Percentiles rank a stretch among this genome's conserved stretches.
phyloP scores from a whole-genome alignment of 2,797 vertebrate species.

The Decapterus maruadsi region DNA sequence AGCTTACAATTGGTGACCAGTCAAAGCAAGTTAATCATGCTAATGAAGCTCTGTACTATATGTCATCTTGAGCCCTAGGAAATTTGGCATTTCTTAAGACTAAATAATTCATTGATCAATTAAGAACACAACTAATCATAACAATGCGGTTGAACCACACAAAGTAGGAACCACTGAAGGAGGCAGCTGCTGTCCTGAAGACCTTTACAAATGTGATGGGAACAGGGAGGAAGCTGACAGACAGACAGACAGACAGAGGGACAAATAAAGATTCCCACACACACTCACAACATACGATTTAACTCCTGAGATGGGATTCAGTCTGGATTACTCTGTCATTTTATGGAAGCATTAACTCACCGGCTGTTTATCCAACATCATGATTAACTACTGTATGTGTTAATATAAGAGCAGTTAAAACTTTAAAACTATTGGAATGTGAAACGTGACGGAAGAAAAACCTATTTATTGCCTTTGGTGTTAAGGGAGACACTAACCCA shows the following conservation, averaged over 20 bases:
- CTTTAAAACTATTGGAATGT: not conserved
- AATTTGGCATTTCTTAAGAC: too few species aligned
- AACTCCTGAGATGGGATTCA: constrained; percentile 8
- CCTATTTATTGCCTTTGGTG: not conserved
- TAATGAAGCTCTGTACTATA: too few species aligned
- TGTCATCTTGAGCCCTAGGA: too few species aligned
- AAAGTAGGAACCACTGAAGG: constrained; percentile 3
- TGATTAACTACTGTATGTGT: not conserved
- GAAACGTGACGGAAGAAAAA: not conserved
- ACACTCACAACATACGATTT: not conserved
- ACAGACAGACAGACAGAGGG: not conserved
- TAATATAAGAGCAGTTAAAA: not conserved
- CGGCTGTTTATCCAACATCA: not conserved
- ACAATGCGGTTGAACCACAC: too few species aligned
- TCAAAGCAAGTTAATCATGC: too few species aligned
- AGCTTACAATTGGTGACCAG: too few species aligned
- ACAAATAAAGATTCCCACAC: not conserved
- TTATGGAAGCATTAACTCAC: not conserved
- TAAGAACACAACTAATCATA: too few species aligned
- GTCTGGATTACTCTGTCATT: constrained; percentile 16
- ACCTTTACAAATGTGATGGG: not conserved
- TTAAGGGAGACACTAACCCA: not conserved
- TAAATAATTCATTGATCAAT: too few species aligned
- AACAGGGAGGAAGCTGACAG: constrained; percentile 10
- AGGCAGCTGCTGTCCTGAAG: not conserved